Percentiles rank a stretch among this genome's conserved stretches.
phyloP scores from a whole-genome alignment of 2,888 invertebrate species.

The Nowickia ferox region DNA sequence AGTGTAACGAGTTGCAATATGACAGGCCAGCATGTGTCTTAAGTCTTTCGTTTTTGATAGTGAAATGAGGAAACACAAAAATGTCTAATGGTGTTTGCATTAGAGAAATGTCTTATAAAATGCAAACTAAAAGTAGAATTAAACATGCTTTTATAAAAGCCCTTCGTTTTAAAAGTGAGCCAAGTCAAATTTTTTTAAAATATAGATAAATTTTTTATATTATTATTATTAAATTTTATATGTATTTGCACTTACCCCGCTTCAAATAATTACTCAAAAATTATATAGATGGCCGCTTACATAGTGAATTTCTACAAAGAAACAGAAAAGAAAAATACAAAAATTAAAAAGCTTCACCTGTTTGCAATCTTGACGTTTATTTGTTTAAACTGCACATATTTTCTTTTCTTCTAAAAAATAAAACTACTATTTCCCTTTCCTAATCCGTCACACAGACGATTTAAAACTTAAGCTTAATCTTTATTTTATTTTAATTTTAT shows the following conservation, averaged over 20 bases:
- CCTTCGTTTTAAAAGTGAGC: neutral
- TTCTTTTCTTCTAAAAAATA: slow-evolving; percentile 9
- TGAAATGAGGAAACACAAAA: slow-evolving; percentile 31
- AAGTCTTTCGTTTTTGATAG: slow-evolving; percentile 44
- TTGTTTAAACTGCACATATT: slow-evolving; percentile 49
- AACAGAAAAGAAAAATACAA: neutral
- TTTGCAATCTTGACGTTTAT: slow-evolving; percentile 49
- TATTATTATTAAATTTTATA: neutral
- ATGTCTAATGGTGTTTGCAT: neutral
- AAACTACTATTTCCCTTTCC: slow-evolving; percentile 49
- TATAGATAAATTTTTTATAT: too few species aligned
- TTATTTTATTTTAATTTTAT: slow-evolving; percentile 57
- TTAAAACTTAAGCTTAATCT: slow-evolving; percentile 33
- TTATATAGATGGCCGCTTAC: neutral
- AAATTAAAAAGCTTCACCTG: slow-evolving; percentile 49
- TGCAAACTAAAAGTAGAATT: neutral
- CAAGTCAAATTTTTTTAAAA: neutral
- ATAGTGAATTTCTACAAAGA: neutral
- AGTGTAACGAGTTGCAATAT: neutral
- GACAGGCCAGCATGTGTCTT: slow-evolving; percentile 26
- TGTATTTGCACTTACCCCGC: slow-evolving; percentile 7
- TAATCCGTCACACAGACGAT: slow-evolving; percentile 45
- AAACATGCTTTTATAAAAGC: too few species aligned
- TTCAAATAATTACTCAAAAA: neutral
- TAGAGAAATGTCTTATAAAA: neutral